Evolutionary conservation across 2,113 vertebrate species (phyloP), one percentile per base, ranked within the genome.

Genomic region (Nothocercus julius): DNA sequence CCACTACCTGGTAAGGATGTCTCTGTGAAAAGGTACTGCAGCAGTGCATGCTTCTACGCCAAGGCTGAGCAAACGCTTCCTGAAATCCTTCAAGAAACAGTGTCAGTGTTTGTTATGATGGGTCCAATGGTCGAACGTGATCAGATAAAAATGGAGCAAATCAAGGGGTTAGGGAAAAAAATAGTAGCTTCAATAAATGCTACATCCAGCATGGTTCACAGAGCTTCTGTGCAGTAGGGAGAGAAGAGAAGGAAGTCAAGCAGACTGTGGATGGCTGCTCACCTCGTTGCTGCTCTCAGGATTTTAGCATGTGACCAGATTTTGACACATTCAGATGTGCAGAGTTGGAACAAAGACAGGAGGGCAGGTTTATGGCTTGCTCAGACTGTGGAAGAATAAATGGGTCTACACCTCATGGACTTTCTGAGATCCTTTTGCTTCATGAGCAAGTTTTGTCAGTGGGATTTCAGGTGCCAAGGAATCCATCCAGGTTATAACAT

Each of bases 391-490:
- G 45, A 85, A 87, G 49, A 92, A 93, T 67, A 85, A 88, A 85
- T 59, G 25, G 7, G 15, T 72, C 59, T 83, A 70, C 93, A 78
- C 85, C 1, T 4, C 62, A 75, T 22, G 42, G 2, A 6, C 42
- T 45, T 74, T 12, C 49, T 77, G 67, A 73, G 40, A 77, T 80
- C 24, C 18, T n/a, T 93, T 77, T 76, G 64, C n/a, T 87, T 61
- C 25, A 64, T 36, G 84, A 93, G 28, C 44, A 61, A 80, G 51
- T 59, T 92, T 87, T 90, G 79, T 28, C 78, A 67, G 56, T 67
- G 74, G 56, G 81, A 92, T 86, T 91, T 89, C 73, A 77, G 51
- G 51, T 93, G 78, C 75, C 66, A 87, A 45, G 79, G 80, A 94
- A 90, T 44, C 36, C 89, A 75, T 59, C 27, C 66, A 63, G 72